A percentile compares a stretch with the other conserved stretches of the same genome.
These are phyloP conservation scores for Camponotus floridanus DNA, from an alignment of 1,140 invertebrate species.

Conservation along the genomic window DNA sequence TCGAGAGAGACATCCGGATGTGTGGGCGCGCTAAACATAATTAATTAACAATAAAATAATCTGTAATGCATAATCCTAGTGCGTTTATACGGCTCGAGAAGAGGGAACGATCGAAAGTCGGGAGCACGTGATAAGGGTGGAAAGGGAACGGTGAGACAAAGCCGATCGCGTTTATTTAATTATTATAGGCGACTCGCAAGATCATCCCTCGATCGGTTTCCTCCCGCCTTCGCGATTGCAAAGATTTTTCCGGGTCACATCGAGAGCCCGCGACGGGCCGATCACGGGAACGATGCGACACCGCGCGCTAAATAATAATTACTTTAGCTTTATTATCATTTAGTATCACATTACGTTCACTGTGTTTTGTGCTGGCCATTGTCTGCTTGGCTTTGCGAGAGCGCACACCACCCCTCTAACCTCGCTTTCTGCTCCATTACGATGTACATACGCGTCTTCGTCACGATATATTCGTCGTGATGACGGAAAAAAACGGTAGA, in stretches of 20 bases:
- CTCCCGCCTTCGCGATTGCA: conserved; percentile 38
- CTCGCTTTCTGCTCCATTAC: conserved; percentile 66
- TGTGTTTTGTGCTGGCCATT: conserved; percentile 83
- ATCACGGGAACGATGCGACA: conserved; percentile 66
- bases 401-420: conserved; percentile 75
- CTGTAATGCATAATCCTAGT: conserved; percentile 71
- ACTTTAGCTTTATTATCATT: conserved; percentile 85
- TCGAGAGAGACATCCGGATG: conserved; percentile 60
- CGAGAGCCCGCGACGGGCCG: conserved; percentile 52
- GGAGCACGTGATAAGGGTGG: conserved; percentile 32
- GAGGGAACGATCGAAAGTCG: conserved; percentile 54
- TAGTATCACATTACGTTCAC: conserved; percentile 87
- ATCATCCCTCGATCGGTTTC: conserved; percentile 35
- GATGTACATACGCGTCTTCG: conserved; percentile 7
- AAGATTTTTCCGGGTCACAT: conserved; percentile 23
- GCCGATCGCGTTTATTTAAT: conserved; percentile 51
- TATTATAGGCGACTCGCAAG: conserved; percentile 71
- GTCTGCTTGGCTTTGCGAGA: conserved; percentile 82
- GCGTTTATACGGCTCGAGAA: conserved; percentile 69
- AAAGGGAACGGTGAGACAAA: conserved; percentile 58
- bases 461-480: not conserved
- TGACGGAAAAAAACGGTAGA: conserved; percentile 13
- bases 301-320: conserved; percentile 84
- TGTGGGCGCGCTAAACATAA: conserved; percentile 63
- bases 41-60: conserved; percentile 75